Evolutionary conservation across 64 coral and sea anemone species (phyloP), one percentile per base, ranked within the genome.

Genomic region (Pachyseris speciosa): DNA sequence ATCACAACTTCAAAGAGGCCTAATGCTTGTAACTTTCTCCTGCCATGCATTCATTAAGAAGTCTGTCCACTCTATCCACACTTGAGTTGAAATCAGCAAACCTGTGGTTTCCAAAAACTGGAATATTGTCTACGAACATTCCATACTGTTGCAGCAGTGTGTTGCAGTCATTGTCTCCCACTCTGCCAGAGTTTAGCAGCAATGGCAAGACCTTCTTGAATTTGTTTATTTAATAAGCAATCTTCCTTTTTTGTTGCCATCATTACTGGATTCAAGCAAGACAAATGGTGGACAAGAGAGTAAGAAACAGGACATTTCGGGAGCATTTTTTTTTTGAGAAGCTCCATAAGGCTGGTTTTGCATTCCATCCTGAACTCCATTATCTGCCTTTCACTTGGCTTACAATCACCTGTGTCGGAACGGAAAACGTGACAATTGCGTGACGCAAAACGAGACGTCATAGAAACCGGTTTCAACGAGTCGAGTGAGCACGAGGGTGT

Each of bases 361-460:
- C 91, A 38, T 59, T 93, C 34, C 59, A 93, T 68, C 69, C 22
- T 86, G 27, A 93, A 93, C n/a, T 93, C 83, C 84, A 93, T 86
- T 9, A 79, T 26, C 55, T 87, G 71, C 37, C 25, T 80, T 30
- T 93, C 72, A 87, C 91, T 80, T 11, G 83, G 50, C 33, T 93
- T 76, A 7, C 69, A 72, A 92, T 39, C 70, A 63, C 12, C 28
- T 16, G 58, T 77, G 32, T n/a, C n/a, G n/a, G n/a, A n/a, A n/a
- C n/a, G n/a, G n/a, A n/a, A n/a, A n/a, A n/a, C n/a, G n/a, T n/a
- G n/a, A n/a, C n/a, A n/a, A n/a, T n/a, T n/a, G n/a, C n/a, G n/a
- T n/a, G n/a, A n/a, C n/a, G n/a, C n/a, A n/a, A n/a, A n/a, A n/a
- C n/a, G n/a, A n/a, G n/a, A n/a, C n/a, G n/a, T n/a, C n/a, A n/a